A percentile compares a stretch with the other conserved stretches of the same genome.
phyloP scores from a whole-genome alignment of 2,797 vertebrate genomes.

The Margarornis squamiger region DNA sequence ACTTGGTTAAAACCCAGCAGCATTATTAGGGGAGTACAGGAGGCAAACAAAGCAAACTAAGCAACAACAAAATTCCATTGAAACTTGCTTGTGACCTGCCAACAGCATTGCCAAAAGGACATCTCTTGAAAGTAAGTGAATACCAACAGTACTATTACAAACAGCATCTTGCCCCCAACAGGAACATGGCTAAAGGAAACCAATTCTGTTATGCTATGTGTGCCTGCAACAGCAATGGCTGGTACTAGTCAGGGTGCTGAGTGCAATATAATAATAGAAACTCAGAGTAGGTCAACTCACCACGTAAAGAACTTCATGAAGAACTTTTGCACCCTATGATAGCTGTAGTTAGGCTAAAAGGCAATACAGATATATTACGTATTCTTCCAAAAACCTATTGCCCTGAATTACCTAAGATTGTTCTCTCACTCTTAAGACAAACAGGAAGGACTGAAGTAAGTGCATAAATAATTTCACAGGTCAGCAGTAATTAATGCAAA shows the following conservation, averaged over 20 bases:
- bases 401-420: background rate
- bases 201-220: too few species aligned
- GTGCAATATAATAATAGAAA: background rate
- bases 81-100: background rate
- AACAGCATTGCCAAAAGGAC: background rate
- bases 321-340: background rate
- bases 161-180: background rate
- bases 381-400: background rate
- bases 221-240: background rate
- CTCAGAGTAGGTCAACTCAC: background rate
- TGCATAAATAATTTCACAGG: background rate
- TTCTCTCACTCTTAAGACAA: background rate
- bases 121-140: background rate
- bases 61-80: background rate
- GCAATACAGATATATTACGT: background rate
- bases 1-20: background rate
- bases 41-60: rapidly evolving
- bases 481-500: background rate
- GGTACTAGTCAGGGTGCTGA: background rate
- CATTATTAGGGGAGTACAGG: background rate
- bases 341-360: background rate
- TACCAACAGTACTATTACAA: background rate
- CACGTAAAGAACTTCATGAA: background rate
- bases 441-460: background rate
- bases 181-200: background rate